Conservation (phyloP, 2,113 vertebrate species). For the Chelonoidis abingdonii region DNA sequence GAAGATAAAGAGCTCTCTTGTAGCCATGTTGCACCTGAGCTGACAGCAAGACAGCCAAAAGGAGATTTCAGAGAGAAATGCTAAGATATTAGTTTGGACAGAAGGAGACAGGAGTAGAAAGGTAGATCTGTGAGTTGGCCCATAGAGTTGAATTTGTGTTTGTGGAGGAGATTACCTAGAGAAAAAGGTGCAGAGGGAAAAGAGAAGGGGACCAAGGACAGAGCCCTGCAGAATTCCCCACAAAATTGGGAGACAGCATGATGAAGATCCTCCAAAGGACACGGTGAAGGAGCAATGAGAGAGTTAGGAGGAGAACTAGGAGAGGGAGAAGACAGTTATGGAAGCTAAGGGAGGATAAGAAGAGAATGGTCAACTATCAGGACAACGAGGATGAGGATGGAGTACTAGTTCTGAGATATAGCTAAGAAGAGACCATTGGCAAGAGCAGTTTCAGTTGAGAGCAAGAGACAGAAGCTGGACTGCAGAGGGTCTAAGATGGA, state of each 20-base stretch:
- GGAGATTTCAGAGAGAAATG: background rate
- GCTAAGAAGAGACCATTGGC: too few relatives aligned
- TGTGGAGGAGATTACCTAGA: background rate
- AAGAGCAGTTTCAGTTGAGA: too few relatives aligned
- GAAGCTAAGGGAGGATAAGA: too few relatives aligned
- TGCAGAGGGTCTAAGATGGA: too few relatives aligned
- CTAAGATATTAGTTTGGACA: background rate
- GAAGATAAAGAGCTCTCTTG: background rate
- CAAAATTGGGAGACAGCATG: background rate
- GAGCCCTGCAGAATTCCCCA: background rate
- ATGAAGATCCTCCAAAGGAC: background rate
- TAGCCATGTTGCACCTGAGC: background rate
- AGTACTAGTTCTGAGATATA: too few relatives aligned
- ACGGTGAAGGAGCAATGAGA: background rate
- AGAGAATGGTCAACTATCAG: too few relatives aligned
- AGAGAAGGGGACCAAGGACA: background rate
- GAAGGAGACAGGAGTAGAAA: background rate
- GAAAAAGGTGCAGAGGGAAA: background rate
- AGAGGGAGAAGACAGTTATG: too few relatives aligned
- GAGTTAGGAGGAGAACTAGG: too few relatives aligned
- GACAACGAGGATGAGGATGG: too few relatives aligned
- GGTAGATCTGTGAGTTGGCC: background rate
- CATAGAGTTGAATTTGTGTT: background rate
- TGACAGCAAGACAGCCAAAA: background rate
- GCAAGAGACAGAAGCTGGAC: too few relatives aligned